Evolutionary conservation across 2,113 vertebrate genomes (phyloP).

Genomic region (Psephotus haematonotus): DNA sequence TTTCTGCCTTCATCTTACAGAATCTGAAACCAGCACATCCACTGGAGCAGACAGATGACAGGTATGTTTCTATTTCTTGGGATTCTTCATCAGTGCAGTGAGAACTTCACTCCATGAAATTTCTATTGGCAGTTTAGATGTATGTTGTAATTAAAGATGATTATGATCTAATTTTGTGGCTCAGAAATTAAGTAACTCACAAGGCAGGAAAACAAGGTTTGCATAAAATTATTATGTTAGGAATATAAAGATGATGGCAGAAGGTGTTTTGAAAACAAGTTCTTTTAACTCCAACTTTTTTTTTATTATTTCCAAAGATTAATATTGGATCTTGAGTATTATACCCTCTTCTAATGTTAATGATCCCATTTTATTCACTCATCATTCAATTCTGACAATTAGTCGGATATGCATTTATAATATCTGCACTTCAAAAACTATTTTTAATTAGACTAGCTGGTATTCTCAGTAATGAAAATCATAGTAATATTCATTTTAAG

Average conservation of each 20-base stretch:
- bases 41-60: not conserved
- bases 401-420: not conserved
- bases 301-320: slow-evolving; percentile 13
- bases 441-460: slow-evolving; percentile 4
- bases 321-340: slow-evolving; percentile 6
- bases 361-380: not conserved
- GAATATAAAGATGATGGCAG: slow-evolving; percentile 55
- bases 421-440: not conserved
- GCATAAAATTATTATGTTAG: slow-evolving; percentile 54
- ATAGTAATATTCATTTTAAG: not conserved
- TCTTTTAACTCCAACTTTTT: slow-evolving; percentile 21
- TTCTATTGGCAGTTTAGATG: slow-evolving; percentile 62
- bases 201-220: slow-evolving; percentile 63
- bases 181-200: slow-evolving; percentile 61
- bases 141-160: slow-evolving; percentile 66
- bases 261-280: slow-evolving; percentile 16
- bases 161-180: slow-evolving; percentile 67
- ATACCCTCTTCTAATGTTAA: not conserved
- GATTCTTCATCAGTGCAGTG: not conserved
- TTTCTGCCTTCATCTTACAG: not conserved
- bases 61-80: not conserved
- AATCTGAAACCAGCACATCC: not conserved
- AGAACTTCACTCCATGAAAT: slow-evolving; percentile 37
- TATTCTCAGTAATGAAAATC: not conserved
- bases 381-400: not conserved